phyloP scores from a whole-genome alignment of 1,140 invertebrate genomes.

The Glossosoma conforme region DNA sequence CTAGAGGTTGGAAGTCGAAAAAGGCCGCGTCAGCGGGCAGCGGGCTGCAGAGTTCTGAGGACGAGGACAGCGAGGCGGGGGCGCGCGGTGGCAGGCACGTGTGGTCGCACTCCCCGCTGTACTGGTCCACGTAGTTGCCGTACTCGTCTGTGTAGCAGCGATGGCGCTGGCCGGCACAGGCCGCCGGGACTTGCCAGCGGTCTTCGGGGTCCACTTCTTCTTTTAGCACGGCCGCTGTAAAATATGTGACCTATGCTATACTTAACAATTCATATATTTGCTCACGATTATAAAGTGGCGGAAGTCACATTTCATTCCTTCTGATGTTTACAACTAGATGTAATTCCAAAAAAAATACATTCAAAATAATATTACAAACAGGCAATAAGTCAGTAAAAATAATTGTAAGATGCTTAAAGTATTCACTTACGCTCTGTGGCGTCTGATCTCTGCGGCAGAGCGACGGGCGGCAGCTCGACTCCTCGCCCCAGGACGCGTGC shows the following conservation, averaged over 20 bases:
- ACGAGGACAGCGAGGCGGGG: slow-evolving; percentile 18
- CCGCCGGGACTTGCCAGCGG: slow-evolving; percentile 33
- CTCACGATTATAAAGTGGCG: neutral
- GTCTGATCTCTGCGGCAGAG: neutral
- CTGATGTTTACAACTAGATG: neutral
- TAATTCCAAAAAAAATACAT: neutral
- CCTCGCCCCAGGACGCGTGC: slow-evolving; percentile 29
- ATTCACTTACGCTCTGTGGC: slow-evolving; percentile 1
- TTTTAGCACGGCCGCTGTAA: neutral
- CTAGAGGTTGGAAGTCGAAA: slow-evolving; percentile 2
- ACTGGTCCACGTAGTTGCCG: slow-evolving; percentile 45
- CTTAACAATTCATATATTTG: no score
- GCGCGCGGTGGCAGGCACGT: slow-evolving; percentile 29
- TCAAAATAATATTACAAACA: neutral
- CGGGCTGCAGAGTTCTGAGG: slow-evolving; percentile 5
- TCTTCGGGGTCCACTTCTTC: slow-evolving; percentile 12
- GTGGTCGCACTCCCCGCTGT: slow-evolving; percentile 39
- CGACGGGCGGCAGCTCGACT: neutral
- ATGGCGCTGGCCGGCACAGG: slow-evolving; percentile 39
- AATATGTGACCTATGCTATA: neutral
- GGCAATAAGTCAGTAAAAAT: no score
- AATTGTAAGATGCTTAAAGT: neutral
- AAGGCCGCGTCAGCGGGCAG: neutral
- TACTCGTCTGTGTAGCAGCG: slow-evolving; percentile 48
- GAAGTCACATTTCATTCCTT: neutral